Conservation (phyloP, 2,888 invertebrate genomes). For the Diarsia mendica region DNA sequence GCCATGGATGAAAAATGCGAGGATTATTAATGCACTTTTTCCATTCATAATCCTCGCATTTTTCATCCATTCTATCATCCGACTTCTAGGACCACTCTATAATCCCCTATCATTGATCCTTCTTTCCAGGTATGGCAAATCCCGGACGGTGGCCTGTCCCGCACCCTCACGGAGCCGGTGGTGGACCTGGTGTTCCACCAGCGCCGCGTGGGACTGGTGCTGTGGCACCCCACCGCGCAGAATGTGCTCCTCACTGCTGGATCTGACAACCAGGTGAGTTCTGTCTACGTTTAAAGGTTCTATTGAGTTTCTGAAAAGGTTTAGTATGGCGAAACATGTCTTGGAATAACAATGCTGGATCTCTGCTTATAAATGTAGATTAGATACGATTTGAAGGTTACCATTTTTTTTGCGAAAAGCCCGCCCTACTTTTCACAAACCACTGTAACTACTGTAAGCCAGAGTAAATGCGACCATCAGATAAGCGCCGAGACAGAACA, state of each 20-base stretch:
- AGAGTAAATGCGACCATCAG: too few species aligned
- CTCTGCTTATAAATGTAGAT: not conserved
- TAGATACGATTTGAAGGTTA: too few species aligned
- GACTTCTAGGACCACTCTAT: not conserved
- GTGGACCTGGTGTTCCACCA: slow-evolving; percentile 98
- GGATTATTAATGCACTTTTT: too few species aligned
- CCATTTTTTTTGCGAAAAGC: too few species aligned
- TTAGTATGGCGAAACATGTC: not conserved
- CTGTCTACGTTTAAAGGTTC: not conserved
- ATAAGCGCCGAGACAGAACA: too few species aligned
- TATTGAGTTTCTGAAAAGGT: not conserved
- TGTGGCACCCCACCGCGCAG: slow-evolving; percentile 99
- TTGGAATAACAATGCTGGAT: not conserved
- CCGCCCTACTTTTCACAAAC: too few species aligned
- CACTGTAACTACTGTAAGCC: too few species aligned
- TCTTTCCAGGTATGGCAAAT: slow-evolving; percentile 97
- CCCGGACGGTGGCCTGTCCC: slow-evolving; percentile 96
- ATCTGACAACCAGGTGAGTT: slow-evolving; percentile 95
- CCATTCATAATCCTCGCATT: not conserved
- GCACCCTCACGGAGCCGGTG: slow-evolving; percentile 97
- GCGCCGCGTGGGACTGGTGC: slow-evolving; percentile 96
- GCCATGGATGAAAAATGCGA: too few species aligned
- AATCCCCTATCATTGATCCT: not conserved
- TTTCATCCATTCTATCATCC: not conserved
- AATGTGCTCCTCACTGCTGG: slow-evolving; percentile 98